Conservation (phyloP, 2,797 vertebrate genomes). For the Malurus leucopterus region DNA sequence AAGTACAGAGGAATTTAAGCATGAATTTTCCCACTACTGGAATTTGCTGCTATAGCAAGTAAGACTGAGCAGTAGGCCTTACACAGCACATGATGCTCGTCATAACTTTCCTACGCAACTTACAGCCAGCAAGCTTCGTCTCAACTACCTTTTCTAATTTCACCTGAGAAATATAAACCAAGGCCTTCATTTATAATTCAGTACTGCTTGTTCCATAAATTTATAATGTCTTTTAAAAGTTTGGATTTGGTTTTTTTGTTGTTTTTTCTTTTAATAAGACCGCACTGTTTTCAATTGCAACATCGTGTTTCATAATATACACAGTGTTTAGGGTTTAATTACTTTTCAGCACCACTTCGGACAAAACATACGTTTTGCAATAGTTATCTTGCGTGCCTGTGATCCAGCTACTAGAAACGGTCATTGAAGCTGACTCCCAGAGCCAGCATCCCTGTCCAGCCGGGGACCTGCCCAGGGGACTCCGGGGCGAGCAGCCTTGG, state of each 20-base stretch:
- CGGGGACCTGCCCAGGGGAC: neutral
- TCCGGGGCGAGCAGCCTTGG: neutral
- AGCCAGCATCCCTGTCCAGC: neutral
- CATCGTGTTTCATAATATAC: neutral
- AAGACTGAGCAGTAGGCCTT: neutral
- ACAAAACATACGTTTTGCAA: fast-evolving
- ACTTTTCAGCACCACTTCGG: neutral
- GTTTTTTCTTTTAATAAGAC: neutral
- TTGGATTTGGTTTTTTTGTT: neutral
- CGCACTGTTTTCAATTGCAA: neutral
- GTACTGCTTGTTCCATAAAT: conserved; percentile 24
- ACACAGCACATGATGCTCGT: neutral
- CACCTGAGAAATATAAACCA: conserved; percentile 40
- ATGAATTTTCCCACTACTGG: neutral
- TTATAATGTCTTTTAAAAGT: conserved; percentile 20
- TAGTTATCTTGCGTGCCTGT: fast-evolving
- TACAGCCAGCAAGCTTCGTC: neutral
- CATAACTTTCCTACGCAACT: neutral
- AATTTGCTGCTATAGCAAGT: conserved; percentile 8
- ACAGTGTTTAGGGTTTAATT: neutral
- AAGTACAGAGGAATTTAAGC: neutral
- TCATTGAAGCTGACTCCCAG: fast-evolving
- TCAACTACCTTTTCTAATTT: conserved; percentile 21
- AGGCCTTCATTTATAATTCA: conserved; percentile 68
- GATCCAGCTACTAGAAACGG: fast-evolving